Evolutionary conservation across 2,888 invertebrate species (phyloP).

Genomic region (Stenchaetothrips biformis): DNA sequence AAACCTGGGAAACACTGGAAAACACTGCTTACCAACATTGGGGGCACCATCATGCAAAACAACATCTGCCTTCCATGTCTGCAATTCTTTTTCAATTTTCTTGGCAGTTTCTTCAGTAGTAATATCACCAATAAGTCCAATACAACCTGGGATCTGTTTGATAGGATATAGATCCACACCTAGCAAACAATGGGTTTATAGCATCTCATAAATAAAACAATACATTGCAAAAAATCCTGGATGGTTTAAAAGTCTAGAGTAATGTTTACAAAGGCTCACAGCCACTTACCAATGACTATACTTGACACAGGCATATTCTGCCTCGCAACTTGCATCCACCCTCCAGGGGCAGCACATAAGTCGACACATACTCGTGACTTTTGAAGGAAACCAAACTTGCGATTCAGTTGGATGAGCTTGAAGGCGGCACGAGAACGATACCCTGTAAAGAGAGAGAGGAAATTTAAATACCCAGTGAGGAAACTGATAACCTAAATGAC

Average conservation of each 20-base stretch:
- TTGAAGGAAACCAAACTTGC: constrained; percentile 95
- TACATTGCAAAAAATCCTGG: neutral
- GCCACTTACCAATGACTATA: constrained; percentile 67
- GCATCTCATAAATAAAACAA: neutral
- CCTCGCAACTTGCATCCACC: constrained; percentile 98
- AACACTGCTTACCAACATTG: constrained; percentile 64
- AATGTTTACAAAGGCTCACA: neutral
- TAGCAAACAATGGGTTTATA: constrained; percentile 37
- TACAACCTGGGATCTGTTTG: constrained; percentile 82
- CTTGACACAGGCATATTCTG: constrained; percentile 97
- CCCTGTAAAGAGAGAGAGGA: constrained; percentile 54
- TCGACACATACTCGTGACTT: constrained; percentile 94
- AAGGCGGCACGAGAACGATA: constrained; percentile 98
- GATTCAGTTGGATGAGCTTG: constrained; percentile 94
- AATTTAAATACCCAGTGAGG: neutral
- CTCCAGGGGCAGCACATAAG: constrained; percentile 98
- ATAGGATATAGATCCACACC: constrained; percentile 95
- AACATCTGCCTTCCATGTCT: constrained; percentile 95
- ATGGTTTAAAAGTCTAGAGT: neutral
- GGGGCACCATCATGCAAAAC: constrained; percentile 97
- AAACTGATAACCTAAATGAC: neutral
- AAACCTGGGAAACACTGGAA: neutral
- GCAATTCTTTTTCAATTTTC: constrained; percentile 74
- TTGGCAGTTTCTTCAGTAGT: constrained; percentile 90
- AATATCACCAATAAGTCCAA: constrained; percentile 88